Conservation (phyloP, 2,797 vertebrate species). For the Percopsis omiscomaycus region DNA sequence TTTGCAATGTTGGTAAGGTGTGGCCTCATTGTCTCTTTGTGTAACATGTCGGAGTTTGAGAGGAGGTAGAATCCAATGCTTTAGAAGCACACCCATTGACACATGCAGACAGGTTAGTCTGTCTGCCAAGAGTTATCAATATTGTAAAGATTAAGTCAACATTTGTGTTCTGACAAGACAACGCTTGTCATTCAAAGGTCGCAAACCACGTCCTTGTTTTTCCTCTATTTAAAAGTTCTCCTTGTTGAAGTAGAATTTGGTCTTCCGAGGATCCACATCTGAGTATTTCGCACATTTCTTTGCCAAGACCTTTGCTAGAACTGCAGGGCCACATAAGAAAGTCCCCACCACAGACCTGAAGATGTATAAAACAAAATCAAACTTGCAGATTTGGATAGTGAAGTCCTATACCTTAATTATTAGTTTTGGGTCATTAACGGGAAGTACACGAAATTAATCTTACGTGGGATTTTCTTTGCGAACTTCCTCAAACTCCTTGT, state of each 20-base stretch:
- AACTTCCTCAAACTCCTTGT: conserved; percentile 86
- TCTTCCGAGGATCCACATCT: conserved; percentile 88
- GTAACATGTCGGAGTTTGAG: not conserved
- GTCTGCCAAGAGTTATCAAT: too few species aligned
- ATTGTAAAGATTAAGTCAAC: not conserved
- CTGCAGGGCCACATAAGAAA: conserved; percentile 84
- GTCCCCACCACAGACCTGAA: conserved; percentile 86
- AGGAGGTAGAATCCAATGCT: conserved; percentile 3
- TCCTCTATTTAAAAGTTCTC: conserved; percentile 84
- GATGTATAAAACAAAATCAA: not conserved
- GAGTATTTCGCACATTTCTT: conserved; percentile 86
- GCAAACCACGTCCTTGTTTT: not conserved
- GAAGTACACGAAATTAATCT: conserved; percentile 41
- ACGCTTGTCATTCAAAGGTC: not conserved
- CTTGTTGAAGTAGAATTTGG: conserved; percentile 94
- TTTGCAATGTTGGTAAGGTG: not conserved
- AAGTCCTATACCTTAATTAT: not conserved
- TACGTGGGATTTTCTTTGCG: conserved; percentile 86
- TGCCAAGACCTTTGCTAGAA: conserved; percentile 76
- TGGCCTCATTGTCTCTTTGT: not conserved
- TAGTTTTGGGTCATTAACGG: too few species aligned
- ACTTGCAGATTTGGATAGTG: not conserved
- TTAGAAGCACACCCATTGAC: too few species aligned
- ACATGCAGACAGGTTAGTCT: too few species aligned
- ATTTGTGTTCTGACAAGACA: not conserved